phyloP scores from a whole-genome alignment of 2,888 invertebrate species.

The Perithous albicinctus region DNA sequence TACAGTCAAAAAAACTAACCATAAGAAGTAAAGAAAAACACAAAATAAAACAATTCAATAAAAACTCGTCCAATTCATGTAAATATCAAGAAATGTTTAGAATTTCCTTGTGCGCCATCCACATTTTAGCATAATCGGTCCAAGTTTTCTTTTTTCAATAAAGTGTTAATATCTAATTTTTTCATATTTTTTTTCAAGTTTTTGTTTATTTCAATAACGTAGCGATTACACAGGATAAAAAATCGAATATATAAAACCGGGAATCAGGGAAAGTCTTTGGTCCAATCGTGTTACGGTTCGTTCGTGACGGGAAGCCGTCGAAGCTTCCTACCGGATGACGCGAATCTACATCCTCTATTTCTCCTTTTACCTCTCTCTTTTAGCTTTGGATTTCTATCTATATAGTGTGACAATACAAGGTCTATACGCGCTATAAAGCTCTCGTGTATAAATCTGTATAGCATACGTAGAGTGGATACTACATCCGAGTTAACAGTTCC shows the following conservation, averaged over 20 bases:
- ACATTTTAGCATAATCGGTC: too few relatives aligned
- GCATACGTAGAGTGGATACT: constrained; percentile 32
- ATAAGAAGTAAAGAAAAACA: not conserved
- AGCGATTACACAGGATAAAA: constrained; percentile 14
- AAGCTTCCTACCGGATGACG: constrained; percentile 72
- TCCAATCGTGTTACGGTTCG: constrained; percentile 66
- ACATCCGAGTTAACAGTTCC: constrained; percentile 62
- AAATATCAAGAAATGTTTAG: too few relatives aligned
- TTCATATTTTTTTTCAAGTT: too few relatives aligned
- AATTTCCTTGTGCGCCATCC: too few relatives aligned
- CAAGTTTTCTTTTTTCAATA: too few relatives aligned
- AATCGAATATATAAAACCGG: constrained; percentile 30
- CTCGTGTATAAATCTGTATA: constrained; percentile 67
- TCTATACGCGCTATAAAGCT: constrained; percentile 69
- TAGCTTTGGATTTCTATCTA: constrained; percentile 54
- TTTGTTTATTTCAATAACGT: not conserved
- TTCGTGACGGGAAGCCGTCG: constrained; percentile 75
- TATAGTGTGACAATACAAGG: constrained; percentile 44
- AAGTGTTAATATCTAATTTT: too few relatives aligned
- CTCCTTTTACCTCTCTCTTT: constrained; percentile 67
- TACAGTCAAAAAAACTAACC: constrained; percentile 15
- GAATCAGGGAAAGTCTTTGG: constrained; percentile 58
- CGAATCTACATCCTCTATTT: constrained; percentile 70
- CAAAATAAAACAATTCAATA: not conserved
- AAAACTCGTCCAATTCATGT: too few relatives aligned